A percentile compares a stretch with the other conserved stretches of the same genome.
These are phyloP conservation scores for Sander lucioperca DNA, from an alignment of 2,113 vertebrate genomes.

Conservation along the genomic window DNA sequence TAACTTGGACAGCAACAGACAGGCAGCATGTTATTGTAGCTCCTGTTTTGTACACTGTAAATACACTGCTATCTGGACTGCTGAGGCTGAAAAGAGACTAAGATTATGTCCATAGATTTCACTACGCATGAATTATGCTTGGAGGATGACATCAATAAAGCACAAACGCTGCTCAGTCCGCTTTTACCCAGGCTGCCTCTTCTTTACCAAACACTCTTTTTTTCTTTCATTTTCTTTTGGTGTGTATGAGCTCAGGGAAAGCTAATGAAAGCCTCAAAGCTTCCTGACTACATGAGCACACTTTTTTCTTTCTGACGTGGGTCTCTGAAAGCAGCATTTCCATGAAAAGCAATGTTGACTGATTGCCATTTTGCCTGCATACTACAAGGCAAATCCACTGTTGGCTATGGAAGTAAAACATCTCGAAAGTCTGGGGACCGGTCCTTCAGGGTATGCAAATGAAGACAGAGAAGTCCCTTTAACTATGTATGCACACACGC, in stretches of 20 bases:
- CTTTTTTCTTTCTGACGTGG: not conserved
- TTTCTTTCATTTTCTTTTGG: slow-evolving; percentile 36
- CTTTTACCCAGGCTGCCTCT: slow-evolving; percentile 37
- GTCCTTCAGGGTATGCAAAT: slow-evolving; percentile 65
- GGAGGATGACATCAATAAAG: slow-evolving; percentile 48
- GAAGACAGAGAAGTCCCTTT: slow-evolving; percentile 57
- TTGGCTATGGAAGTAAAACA: slow-evolving; percentile 50
- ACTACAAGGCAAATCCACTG: not conserved
- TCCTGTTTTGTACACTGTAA: slow-evolving; percentile 42
- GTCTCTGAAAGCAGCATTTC: slow-evolving; percentile 1
- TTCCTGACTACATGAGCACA: slow-evolving; percentile 6
- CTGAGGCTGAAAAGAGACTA: slow-evolving; percentile 44
- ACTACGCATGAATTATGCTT: slow-evolving; percentile 60
- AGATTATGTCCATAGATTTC: slow-evolving; percentile 72
- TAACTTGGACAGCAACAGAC: slow-evolving; percentile 16
- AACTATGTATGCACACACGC: slow-evolving; percentile 40
- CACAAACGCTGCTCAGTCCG: slow-evolving; percentile 15
- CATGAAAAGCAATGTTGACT: slow-evolving; percentile 38
- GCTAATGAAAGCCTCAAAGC: slow-evolving; percentile 50
- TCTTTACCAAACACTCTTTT: slow-evolving; percentile 12
- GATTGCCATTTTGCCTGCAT: slow-evolving; percentile 36
- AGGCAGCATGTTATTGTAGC: not conserved
- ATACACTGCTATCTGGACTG: slow-evolving; percentile 38
- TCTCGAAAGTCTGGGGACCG: slow-evolving; percentile 28
- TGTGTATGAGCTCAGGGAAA: slow-evolving; percentile 27